Evolutionary conservation across 2,797 vertebrate species (phyloP), one percentile per base, ranked within the genome.

Genomic region (Oreortyx pictus): DNA sequence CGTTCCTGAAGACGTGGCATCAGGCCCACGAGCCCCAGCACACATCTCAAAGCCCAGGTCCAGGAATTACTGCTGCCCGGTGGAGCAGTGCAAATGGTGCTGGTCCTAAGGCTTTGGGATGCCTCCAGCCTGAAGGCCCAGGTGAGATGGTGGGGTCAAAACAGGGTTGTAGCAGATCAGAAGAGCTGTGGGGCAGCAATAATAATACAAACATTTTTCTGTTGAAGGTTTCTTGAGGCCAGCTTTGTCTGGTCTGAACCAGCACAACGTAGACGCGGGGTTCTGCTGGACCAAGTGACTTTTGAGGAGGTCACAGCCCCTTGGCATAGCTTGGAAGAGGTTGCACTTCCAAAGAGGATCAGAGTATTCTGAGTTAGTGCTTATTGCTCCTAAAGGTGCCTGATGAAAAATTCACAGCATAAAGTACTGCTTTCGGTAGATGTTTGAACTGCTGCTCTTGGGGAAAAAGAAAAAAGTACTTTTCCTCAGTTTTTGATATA

Each of bases 401-500:
- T 86, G 18, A 24, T 29, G 24, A 75, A 81, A 91, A 86, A 31
- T 16, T 7, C 44, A 56, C 31, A 54, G 52, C 35, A 17, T 7
- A 61, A 31, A 70, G 60, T 72, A 82, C 92, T 80, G 35, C 24
- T 81, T 86, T 72, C 2, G 1, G 43, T 68, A 68, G 33, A 17
- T 50, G 27, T 72, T 72, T 73, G 70, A 84, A 62, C 35, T 91
- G 37, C 37, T 90, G 43, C 29, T 89, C 24, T 8, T 14, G 31
- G 33, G 13, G 4, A 7, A 18, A 17, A 19, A 41, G 37, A 70
- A 10, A 33, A 35, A 31, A 10, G 11, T 35, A 14, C 0, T 74
- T 92, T 93, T 70, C 41, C 44, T 81, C 29, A 59, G 7, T 47
- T 88, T 90, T 92, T 76, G 46, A 52, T 75, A 16, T 47, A 41